A percentile compares a stretch with the other conserved stretches of the same genome.
Conservation (phyloP, 2,113 vertebrate genomes). For the Embiotoca jacksoni region DNA sequence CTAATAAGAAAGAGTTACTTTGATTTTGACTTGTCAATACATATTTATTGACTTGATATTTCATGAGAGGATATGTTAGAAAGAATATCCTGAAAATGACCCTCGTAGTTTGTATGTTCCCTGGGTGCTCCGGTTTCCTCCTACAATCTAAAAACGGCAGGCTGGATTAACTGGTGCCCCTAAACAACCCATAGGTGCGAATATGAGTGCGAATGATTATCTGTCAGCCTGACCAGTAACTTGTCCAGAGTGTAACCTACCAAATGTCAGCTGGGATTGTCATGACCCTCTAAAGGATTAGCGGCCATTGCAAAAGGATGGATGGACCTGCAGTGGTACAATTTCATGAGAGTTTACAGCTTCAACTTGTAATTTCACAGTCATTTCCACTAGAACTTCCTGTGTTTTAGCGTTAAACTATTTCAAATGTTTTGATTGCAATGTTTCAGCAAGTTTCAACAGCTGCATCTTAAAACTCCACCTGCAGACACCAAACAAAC, state of each 20-base stretch:
- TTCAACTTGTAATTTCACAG: too few relatives aligned
- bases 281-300: too few relatives aligned
- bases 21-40: too few relatives aligned
- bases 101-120: background rate
- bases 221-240: background rate
- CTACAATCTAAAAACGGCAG: background rate
- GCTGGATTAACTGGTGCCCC: background rate
- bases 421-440: background rate
- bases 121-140: background rate
- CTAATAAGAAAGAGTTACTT: too few relatives aligned
- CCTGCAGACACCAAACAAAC: constrained; percentile 23
- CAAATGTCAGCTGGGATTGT: too few relatives aligned
- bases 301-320: too few relatives aligned
- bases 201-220: background rate
- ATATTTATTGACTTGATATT: too few relatives aligned
- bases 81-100: background rate
- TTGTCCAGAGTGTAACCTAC: background rate
- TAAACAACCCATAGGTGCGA: background rate
- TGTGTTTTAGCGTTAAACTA: background rate
- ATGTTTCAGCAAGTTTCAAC: background rate
- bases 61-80: background rate
- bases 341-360: too few relatives aligned
- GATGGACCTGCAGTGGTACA: too few relatives aligned
- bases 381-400: background rate
- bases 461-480: constrained; percentile 18